Evolutionary conservation across 2,113 vertebrate genomes (phyloP), one percentile per base, ranked within the genome.

Genomic region (Puma concolor): DNA sequence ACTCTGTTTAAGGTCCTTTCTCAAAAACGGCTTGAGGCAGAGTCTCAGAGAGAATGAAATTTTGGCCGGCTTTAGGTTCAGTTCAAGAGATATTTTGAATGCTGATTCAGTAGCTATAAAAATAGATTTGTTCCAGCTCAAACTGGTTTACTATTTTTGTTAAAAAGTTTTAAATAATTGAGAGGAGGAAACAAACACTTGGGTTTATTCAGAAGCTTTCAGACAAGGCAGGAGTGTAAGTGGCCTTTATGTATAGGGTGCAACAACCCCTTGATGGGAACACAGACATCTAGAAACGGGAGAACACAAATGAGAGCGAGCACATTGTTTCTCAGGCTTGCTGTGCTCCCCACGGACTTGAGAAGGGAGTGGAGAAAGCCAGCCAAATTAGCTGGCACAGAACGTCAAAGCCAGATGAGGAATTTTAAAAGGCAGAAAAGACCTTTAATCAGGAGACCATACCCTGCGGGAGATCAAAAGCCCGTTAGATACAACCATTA

Each of bases 371-470:
- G 54, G 63, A 52, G 79, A 88, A 91, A 57, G 41, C 38, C 31
- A 52, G 92, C 71, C 86, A 95, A 85, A 72, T 95, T 17, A 96
- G 77, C 77, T 93, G 86, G 60, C 86, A 44, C 9, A 83, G 66
- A 89, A 27, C 4, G 14, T 31, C 29, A 72, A 91, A 66, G 33
- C 74, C 44, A 72, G 74, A 57, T 87, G 72, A 77, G 44, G 64
- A 88, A 74, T 95, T 71, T 93, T 91, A 91, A 94, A 95, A 79
- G 63, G 69, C 63, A 94, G 95, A 87, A 63, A 86, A 71, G 66
- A 71, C 60, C 82, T 95, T 94, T 82, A 88, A 94, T 92, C 71
- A 95, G 74, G 92, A 97, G 71, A 69, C 36, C 16, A 33, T 66
- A 50, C 13, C n/a, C 71, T 10, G 7, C 67, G 82, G 38, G 71